Evolutionary conservation across 2,888 invertebrate genomes (phyloP).

Genomic region (Falcaria lacertinaria): DNA sequence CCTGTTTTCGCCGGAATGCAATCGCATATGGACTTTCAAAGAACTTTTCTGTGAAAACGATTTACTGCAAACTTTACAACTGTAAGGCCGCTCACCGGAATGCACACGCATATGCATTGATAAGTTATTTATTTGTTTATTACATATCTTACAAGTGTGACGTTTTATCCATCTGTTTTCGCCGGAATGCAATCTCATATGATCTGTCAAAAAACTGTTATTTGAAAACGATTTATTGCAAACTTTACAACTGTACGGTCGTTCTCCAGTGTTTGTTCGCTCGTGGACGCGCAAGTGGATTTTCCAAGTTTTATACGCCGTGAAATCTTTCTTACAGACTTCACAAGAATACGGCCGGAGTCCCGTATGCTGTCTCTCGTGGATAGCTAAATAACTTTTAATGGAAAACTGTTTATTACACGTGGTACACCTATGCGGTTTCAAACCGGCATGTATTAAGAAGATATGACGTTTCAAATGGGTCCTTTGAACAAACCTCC

Average conservation of each 20-base stretch:
- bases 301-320: constrained; percentile 64
- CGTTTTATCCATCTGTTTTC: constrained; percentile 63
- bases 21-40: constrained; percentile 64
- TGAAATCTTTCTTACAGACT: constrained; percentile 62
- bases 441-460: constrained; percentile 59
- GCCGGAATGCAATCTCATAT: constrained; percentile 63
- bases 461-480: constrained; percentile 64
- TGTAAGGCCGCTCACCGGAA: constrained; percentile 58
- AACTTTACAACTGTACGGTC: constrained; percentile 60
- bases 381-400: constrained; percentile 62
- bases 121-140: constrained; percentile 64
- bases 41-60: constrained; percentile 66
- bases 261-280: constrained; percentile 59
- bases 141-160: constrained; percentile 64
- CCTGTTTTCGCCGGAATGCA: constrained; percentile 62
- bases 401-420: constrained; percentile 66
- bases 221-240: constrained; percentile 59
- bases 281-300: constrained; percentile 67
- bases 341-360: constrained; percentile 60
- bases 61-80: constrained; percentile 61
- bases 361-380: constrained; percentile 62
- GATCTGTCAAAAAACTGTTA: constrained; percentile 64
- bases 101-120: constrained; percentile 63
- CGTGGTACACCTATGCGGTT: constrained; percentile 51
- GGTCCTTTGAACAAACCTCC: constrained; percentile 58